Evolutionary conservation across 2,113 vertebrate genomes (phyloP), one percentile per base, ranked within the genome.

Genomic region (Clinocottus analis): DNA sequence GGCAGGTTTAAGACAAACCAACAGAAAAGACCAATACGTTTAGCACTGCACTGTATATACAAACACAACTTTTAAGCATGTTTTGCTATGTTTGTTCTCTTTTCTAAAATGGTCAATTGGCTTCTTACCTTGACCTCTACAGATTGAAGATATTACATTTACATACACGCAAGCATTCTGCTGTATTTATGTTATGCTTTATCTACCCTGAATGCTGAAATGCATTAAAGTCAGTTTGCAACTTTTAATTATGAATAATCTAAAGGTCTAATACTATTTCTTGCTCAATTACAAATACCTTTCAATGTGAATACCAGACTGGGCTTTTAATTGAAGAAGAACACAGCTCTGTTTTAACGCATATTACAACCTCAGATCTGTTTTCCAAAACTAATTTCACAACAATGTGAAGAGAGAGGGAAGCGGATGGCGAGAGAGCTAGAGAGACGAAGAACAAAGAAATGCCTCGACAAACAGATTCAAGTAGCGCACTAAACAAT

Each of bases 301-400:
- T 78, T 56, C 25, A 47, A 66, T 11, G n/a, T 56, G 45, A 56
- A 75, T 58, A 61, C 19, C 71, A 29, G 35, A 33, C 45, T 58
- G 56, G 47, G 19, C 39, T 49, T 77, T 74, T 55, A 13, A 72
- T 76, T 61, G 11, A 55, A 39, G 17, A 60, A 29, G 8, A 56
- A 41, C 10, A 11, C 37, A 73, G 16, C 33, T 14, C 13, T 27
- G 21, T 41, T 27, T 35, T 43, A 33, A n/a, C 21, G 7, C 3
- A 0, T 41, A 72, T 39, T 37, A 33, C 49, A 47, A 33, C 49
- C n/a, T 17, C 12, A 56, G 35, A 77, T 62, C 39, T 67, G 16
- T 11, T 70, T 77, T 51, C 25, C 21, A 31, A 63, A 83, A 76
- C n/a, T n/a, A 23, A 83, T 75, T 77, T 31, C 29, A 31, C 65